Conservation (phyloP, 2,797 vertebrate species). For the Coluber constrictor region DNA sequence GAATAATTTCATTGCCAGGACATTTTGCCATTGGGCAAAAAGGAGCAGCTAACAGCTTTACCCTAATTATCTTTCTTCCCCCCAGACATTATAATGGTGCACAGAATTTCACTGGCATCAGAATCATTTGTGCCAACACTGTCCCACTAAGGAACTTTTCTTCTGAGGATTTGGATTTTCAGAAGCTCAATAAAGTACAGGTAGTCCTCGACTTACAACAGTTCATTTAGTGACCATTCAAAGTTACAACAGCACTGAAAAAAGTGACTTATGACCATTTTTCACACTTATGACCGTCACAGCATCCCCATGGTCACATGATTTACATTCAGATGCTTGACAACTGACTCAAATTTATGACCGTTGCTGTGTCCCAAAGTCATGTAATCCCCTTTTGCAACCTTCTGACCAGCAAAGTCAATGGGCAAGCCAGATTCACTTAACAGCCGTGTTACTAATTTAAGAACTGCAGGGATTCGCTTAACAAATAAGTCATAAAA, state of each 20-base stretch:
- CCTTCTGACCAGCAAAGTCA: background rate
- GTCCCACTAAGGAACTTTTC: background rate
- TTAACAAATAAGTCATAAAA: background rate
- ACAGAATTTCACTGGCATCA: background rate
- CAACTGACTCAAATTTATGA: background rate
- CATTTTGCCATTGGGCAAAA: background rate
- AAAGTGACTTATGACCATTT: background rate
- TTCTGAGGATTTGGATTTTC: background rate
- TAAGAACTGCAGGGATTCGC: background rate
- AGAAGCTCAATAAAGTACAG: background rate
- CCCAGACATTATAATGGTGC: background rate
- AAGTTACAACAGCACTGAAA: background rate
- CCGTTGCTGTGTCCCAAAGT: background rate
- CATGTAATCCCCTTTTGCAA: background rate
- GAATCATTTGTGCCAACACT: background rate
- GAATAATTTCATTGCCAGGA: background rate
- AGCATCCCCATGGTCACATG: background rate
- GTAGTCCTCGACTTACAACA: background rate
- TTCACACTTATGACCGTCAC: background rate
- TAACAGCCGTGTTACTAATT: background rate
- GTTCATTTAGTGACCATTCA: background rate
- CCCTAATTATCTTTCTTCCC: background rate
- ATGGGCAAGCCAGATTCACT: background rate
- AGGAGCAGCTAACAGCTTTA: background rate
- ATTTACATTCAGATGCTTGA: background rate